Base-by-base conservation (phyloP, 2,797 vertebrate genomes). In the Cebuella pygmaea region DNA sequence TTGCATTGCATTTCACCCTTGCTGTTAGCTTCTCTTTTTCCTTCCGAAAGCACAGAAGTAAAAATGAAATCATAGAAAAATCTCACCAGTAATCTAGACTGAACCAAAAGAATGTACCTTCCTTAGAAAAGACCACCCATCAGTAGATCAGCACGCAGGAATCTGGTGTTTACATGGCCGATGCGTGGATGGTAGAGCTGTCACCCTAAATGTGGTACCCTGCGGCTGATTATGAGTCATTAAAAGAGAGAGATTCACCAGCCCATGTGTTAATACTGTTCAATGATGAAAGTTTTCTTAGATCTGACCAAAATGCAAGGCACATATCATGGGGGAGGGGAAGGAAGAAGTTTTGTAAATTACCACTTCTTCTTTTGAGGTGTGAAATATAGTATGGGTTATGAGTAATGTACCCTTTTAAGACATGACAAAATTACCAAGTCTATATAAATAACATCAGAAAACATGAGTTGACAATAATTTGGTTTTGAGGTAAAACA, bases 351-450 rank as follows among this genome's bases (percentile, higher is more conserved):
- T 94, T 81, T 75, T 85, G 78, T 74, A 84, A 86, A 88, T 52
- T 9, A 44, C 70, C 86, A 97, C 91, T 97, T 97, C 97, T 90
- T 79, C 80, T 96, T 97, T 88, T 79, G 86, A 85, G 70, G 44
- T 48, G 50, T 78, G 81, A 96, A 96, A 93, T 86, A 93, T 4
- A 87, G 67, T 27, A 70, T 39, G 61, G 30, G 30, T 44, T 84
- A 78, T 97, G 94, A 95, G 55, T 95, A 93, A 96, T 67, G 33
- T 9, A 67, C 78, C 86, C 48, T 75, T 84, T 79, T 52, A 36
- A 88, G n/a, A 52, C 44, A 79, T 87, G 94, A 91, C 87, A 50
- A 88, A 57, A 46, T 12, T 20, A 78, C 15, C 39, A 88, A 72
- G 22, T 55, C 91, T 95, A 88, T 95, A 92, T 92, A 72, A 85